A percentile compares a stretch with the other conserved stretches of the same genome.
Evolutionary conservation across 2,113 vertebrate genomes (phyloP).

Genomic region (Sinocyclocheilus anophthalmus): DNA sequence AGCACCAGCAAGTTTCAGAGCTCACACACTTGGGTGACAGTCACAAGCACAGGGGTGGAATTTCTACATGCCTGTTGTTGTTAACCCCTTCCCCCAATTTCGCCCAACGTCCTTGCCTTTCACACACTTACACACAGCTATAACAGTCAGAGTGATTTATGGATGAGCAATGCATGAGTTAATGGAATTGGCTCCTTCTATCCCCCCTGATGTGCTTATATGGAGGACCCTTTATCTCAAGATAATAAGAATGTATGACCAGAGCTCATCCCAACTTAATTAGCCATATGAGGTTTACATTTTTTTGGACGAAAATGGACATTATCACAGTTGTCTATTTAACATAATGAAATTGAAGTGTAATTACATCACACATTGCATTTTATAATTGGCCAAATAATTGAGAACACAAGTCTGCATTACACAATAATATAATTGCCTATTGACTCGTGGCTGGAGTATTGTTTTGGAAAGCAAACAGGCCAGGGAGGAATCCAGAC

Average conservation of each 20-base stretch:
- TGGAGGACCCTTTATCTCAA: slow-evolving; percentile 58
- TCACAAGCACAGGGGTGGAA: slow-evolving; percentile 1
- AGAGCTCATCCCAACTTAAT: slow-evolving; percentile 28
- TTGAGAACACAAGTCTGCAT: background rate
- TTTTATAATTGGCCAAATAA: background rate
- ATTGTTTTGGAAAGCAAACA: background rate
- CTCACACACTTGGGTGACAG: background rate
- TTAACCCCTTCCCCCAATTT: slow-evolving; percentile 49
- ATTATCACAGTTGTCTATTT: slow-evolving; percentile 10
- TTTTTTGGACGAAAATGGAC: slow-evolving; percentile 25
- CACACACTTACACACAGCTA: slow-evolving; percentile 38
- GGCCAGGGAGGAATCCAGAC: background rate
- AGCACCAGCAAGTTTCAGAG: too few species aligned
- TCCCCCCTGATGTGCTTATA: slow-evolving; percentile 63
- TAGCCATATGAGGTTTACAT: slow-evolving; percentile 34
- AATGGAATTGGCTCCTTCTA: slow-evolving; percentile 69
- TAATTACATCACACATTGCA: slow-evolving; percentile 18
- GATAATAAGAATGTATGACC: slow-evolving; percentile 23
- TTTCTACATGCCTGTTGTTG: slow-evolving; percentile 23
- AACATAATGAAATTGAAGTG: background rate
- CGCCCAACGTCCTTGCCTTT: background rate
- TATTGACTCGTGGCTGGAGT: background rate
- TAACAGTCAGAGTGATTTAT: slow-evolving; percentile 71
- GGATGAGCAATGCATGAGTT: slow-evolving; percentile 64
- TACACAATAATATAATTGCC: background rate